These are phyloP conservation scores for Hylaeus anthracinus DNA, from an alignment of 1,140 invertebrate species.

Conservation along the genomic window DNA sequence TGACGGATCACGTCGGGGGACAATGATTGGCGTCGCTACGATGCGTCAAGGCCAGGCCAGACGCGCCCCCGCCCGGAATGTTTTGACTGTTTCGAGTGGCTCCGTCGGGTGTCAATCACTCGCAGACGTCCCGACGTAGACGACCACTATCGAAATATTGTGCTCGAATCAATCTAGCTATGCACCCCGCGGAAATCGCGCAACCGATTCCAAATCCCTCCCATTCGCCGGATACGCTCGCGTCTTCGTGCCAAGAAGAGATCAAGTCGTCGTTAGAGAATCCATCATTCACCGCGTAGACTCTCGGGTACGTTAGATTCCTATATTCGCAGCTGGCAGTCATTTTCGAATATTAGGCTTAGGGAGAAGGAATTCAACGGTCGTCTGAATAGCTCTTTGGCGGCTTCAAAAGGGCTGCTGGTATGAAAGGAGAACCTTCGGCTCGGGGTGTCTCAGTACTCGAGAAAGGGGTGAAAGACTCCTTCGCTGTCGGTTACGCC, in stretches of 20 bases:
- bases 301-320: neutral
- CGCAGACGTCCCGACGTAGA: constrained; percentile 67
- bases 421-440: neutral
- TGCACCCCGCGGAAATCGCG: constrained; percentile 46
- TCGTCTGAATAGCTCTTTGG: constrained; percentile 10
- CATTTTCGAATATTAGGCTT: constrained; percentile 37
- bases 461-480: too few relatives aligned
- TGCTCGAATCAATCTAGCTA: constrained; percentile 58
- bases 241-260: constrained; percentile 20
- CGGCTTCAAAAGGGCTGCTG: neutral
- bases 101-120: constrained; percentile 68
- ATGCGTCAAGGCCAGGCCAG: constrained; percentile 69
- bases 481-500: neutral
- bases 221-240: constrained; percentile 42
- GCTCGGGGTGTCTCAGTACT: too few relatives aligned
- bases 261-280: neutral
- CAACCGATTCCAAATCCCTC: constrained; percentile 54
- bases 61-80: constrained; percentile 59
- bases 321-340: neutral
- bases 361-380: constrained; percentile 36
- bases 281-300: constrained; percentile 14
- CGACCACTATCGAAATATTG: constrained; percentile 66
- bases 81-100: constrained; percentile 73
- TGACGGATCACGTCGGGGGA: constrained; percentile 50
- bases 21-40: constrained; percentile 64